phyloP scores from a whole-genome alignment of 1,140 invertebrate genomes.

The Bombus huntii region DNA sequence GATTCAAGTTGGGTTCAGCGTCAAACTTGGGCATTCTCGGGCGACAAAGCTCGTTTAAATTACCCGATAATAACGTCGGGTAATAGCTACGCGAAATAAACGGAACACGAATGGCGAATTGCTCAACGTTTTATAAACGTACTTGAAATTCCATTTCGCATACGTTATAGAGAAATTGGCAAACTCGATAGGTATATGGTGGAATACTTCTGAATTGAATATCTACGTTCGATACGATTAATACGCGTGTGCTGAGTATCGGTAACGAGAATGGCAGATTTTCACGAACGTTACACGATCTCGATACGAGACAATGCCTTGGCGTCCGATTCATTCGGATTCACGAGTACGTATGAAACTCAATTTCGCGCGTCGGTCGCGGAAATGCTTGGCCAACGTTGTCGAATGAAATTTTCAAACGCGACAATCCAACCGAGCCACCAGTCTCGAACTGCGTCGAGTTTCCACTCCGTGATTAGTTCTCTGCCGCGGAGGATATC shows the following conservation, averaged over 20 bases:
- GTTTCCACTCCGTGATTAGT: constrained; percentile 35
- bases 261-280: too few relatives aligned
- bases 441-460: neutral
- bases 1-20: neutral
- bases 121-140: neutral
- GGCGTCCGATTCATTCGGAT: constrained; percentile 7
- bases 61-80: neutral
- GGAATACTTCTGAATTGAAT: too few relatives aligned
- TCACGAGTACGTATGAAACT: constrained; percentile 13
- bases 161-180: neutral
- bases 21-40: constrained; percentile 15
- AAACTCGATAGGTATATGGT: too few relatives aligned
- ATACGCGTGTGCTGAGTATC: too few relatives aligned
- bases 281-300: too few relatives aligned
- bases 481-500: constrained; percentile 22
- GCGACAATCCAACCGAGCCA: neutral
- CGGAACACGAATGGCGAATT: neutral
- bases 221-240: too few relatives aligned
- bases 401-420: constrained; percentile 18
- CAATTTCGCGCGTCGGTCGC: neutral
- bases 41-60: constrained; percentile 15
- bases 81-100: neutral
- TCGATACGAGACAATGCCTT: neutral
- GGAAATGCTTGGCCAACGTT: constrained; percentile 2
- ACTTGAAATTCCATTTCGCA: neutral